phyloP scores from a whole-genome alignment of 2,797 vertebrate genomes.

The Takifugu rubripes region DNA sequence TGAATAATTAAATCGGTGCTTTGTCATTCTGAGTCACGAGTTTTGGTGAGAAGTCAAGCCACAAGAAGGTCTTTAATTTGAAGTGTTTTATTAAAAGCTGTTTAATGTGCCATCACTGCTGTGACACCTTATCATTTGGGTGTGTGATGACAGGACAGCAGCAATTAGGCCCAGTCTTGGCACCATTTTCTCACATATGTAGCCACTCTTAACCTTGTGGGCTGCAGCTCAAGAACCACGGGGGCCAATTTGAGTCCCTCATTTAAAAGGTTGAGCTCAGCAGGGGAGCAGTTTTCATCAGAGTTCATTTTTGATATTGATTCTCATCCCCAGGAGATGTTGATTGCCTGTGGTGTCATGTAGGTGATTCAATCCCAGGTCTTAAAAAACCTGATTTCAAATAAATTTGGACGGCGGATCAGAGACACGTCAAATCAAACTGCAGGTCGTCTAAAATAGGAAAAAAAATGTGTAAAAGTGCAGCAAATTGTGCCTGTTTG shows the following conservation, averaged over 20 bases:
- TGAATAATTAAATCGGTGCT: constrained; percentile 1
- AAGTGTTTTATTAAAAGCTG: constrained; percentile 24
- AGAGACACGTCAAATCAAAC: constrained; percentile 39
- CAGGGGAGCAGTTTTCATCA: constrained; percentile 31
- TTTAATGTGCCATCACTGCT: constrained; percentile 27
- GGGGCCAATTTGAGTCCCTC: constrained; percentile 29
- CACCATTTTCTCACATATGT: constrained; percentile 5
- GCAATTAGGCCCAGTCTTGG: constrained; percentile 21
- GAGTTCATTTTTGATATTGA: constrained; percentile 35
- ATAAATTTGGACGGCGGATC: constrained; percentile 16
- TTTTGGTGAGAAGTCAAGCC: constrained; percentile 16
- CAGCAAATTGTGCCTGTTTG: constrained; percentile 49
- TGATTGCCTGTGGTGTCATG: no score
- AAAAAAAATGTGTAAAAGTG: constrained; percentile 34
- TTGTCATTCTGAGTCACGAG: background rate
- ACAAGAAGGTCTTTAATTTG: constrained; percentile 16
- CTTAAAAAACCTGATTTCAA: no score
- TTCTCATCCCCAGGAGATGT: constrained; percentile 21
- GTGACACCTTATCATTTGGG: constrained; percentile 12
- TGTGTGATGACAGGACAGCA: constrained; percentile 28
- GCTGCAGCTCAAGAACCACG: constrained; percentile 22
- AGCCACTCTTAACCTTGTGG: constrained; percentile 4
- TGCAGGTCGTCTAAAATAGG: constrained; percentile 4
- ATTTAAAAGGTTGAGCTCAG: constrained; percentile 50
- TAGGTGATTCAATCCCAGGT: no score